Evolutionary conservation across 1,140 invertebrate species (phyloP), one percentile per base, ranked within the genome.

Genomic region (Neodiprion fabricii): DNA sequence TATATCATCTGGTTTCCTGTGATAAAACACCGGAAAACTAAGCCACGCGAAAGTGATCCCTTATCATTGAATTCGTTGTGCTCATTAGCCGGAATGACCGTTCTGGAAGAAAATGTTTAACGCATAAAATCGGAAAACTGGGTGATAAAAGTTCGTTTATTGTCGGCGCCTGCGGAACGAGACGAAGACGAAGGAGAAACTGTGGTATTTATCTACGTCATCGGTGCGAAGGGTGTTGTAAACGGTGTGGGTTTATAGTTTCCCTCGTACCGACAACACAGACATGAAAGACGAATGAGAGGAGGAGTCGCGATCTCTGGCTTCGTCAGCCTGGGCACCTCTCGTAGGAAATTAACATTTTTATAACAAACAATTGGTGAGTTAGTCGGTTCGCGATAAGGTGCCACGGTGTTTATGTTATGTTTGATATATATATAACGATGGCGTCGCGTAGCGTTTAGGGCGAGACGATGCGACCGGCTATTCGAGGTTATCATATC

Each of bases 301-400:
- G 69, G 7, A 71, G 47, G 61, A 71, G 47, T 48, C 4, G 7
- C 14, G 68, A 47, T 21, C n/a, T 14, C 40, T 21, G 21, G 67
- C n/a, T 61, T 9, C 66, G 48, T 23, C 48, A 72, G 49, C 28
- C 8, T 70, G 10, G 65, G 74, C 70, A 67, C 73, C 68, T 47
- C 74, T 28, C 69, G 67, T 72, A 77, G 80, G 78, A 85, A 84
- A 85, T 85, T 84, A 85, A 79, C 78, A 79, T 78, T 79, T 80
- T 80, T 79, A 79, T 74, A 81, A 81, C 78, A 79, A 81, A 85
- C 75, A 81, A 80, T 84, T 79, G 73, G 49, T 70, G 21, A 23
- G 40, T 69, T 17, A 74, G 47, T 7, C 17, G 53, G 10, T 28
- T 47, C 48, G 9, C 48, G 14, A 21, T 12, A 47, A 71, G 48